Evolutionary conservation across 2,797 vertebrate species (phyloP).

Genomic region (Apodemus agrarius): DNA sequence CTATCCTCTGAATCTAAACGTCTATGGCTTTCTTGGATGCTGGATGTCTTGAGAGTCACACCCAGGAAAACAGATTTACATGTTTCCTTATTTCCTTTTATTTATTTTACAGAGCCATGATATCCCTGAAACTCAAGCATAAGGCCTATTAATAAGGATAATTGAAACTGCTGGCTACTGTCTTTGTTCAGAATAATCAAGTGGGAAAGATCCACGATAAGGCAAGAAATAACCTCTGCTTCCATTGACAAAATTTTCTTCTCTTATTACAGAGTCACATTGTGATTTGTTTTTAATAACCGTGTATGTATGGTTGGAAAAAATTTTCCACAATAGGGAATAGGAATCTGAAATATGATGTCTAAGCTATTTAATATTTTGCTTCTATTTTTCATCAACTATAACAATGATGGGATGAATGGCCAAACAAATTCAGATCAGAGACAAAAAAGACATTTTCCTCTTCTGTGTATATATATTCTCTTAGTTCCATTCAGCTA

Average conservation of each 20-base stretch:
- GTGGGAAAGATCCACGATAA: background rate
- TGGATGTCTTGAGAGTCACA: conserved; percentile 13
- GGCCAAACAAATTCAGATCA: conserved; percentile 38
- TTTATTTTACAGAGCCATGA: background rate
- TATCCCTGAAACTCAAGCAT: conserved; percentile 40
- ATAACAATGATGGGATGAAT: conserved; percentile 33
- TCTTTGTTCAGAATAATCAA: conserved; percentile 50
- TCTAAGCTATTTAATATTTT: conserved; percentile 43
- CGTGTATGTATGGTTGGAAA: background rate
- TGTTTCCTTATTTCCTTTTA: conserved; percentile 39
- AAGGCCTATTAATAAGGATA: conserved; percentile 43
- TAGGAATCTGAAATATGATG: background rate
- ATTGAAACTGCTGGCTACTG: conserved; percentile 30
- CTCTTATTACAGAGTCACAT: background rate
- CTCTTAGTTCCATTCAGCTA: conserved; percentile 36
- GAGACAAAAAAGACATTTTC: conserved; percentile 51
- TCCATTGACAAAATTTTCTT: conserved; percentile 39
- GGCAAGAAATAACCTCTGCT: conserved; percentile 56
- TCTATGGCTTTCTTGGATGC: background rate
- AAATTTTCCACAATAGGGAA: background rate
- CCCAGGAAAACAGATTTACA: background rate
- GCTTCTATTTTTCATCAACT: conserved; percentile 41
- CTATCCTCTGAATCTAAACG: conserved; percentile 41
- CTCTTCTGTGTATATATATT: conserved; percentile 26
- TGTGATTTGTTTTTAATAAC: conserved; percentile 43